These are phyloP conservation scores for Tympanuchus pallidicinctus DNA, from an alignment of 2,113 vertebrate genomes.

Conservation along the genomic window DNA sequence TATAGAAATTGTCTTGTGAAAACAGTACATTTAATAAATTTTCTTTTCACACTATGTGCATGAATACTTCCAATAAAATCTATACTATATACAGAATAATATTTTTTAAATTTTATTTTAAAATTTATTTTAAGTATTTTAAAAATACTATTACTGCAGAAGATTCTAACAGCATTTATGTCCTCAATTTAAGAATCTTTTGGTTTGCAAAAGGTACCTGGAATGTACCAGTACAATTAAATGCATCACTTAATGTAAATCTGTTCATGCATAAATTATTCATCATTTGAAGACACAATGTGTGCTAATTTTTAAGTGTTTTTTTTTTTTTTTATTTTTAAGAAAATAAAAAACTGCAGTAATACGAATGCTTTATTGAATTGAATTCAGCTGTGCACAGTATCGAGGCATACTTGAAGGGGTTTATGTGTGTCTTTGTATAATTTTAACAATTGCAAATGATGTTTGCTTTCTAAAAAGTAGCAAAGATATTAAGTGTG, in stretches of 20 bases:
- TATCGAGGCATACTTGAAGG: accelerated
- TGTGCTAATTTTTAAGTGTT: neutral
- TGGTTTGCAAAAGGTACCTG: neutral
- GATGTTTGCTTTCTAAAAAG: neutral
- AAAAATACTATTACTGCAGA: neutral
- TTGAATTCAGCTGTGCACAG: neutral
- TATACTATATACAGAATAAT: neutral
- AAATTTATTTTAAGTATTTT: too few relatives aligned
- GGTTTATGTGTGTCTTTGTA: accelerated
- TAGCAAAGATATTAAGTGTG: neutral
- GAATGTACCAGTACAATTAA: neutral
- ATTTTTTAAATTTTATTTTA: too few relatives aligned
- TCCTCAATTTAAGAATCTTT: neutral
- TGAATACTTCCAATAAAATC: neutral
- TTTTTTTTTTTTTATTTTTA: neutral
- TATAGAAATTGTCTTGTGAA: neutral
- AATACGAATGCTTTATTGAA: neutral
- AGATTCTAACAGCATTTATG: neutral
- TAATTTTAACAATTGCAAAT: neutral
- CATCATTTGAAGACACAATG: neutral
- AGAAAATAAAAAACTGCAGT: neutral
- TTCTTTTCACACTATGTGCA: neutral
- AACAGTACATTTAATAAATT: neutral
- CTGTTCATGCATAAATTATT: neutral
- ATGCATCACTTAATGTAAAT: neutral